A percentile compares a stretch with the other conserved stretches of the same genome.
Evolutionary conservation across 2,113 vertebrate species (phyloP).

Genomic region (Dunckerocampus dactyliophorus): DNA sequence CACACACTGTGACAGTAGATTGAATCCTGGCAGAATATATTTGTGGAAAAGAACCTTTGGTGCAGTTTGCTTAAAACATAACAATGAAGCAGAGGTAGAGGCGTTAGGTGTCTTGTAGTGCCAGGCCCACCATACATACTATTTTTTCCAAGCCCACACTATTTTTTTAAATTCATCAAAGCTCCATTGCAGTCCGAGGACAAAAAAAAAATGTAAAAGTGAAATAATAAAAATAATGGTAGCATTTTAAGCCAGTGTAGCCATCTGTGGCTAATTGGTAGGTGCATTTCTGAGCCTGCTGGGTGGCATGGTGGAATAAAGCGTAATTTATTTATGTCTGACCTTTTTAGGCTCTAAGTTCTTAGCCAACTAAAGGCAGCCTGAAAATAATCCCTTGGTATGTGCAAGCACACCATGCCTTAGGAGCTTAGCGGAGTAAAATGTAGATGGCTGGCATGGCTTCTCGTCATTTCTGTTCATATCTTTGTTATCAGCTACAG

Average conservation of each 20-base stretch:
- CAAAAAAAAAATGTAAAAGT: constrained; percentile 25
- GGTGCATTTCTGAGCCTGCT: constrained; percentile 32
- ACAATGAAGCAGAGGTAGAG: constrained; percentile 14
- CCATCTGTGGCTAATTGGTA: constrained; percentile 47
- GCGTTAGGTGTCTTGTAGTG: not conserved
- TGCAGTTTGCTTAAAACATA: constrained; percentile 35
- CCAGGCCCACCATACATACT: not conserved
- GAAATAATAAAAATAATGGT: constrained; percentile 39
- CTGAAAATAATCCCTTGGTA: constrained; percentile 40
- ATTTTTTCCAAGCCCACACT: not conserved
- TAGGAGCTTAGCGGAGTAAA: constrained; percentile 41
- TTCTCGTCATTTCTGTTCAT: constrained; percentile 50
- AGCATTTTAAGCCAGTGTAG: constrained; percentile 31
- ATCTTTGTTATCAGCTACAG: constrained; percentile 53
- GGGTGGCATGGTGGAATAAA: constrained; percentile 23
- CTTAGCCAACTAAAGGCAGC: constrained; percentile 37
- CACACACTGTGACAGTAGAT: constrained; percentile 59
- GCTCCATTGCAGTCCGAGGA: constrained; percentile 14
- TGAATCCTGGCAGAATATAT: constrained; percentile 50
- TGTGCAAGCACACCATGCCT: constrained; percentile 25
- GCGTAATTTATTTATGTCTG: constrained; percentile 61
- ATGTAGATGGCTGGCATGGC: constrained; percentile 33
- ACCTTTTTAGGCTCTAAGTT: constrained; percentile 54
- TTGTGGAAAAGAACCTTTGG: constrained; percentile 47
- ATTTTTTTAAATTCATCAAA: constrained; percentile 21